Conservation (phyloP, 1,140 invertebrate genomes). For the Dendroctonus ponderosae region DNA sequence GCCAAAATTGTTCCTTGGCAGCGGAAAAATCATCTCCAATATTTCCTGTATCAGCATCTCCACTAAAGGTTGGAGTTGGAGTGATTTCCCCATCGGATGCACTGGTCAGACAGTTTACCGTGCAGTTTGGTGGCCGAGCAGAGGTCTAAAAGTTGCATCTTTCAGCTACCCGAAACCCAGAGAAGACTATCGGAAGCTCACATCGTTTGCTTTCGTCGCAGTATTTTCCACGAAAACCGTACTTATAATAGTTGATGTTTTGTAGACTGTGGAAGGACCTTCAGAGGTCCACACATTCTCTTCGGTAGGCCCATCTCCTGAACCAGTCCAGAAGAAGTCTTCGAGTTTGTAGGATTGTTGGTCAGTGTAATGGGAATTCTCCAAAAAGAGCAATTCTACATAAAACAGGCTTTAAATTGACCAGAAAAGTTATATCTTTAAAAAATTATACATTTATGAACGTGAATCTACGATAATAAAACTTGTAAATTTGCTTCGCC, state of each 20-base stretch:
- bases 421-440: no score
- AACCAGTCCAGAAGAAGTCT: conserved; percentile 84
- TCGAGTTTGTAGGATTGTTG: conserved; percentile 65
- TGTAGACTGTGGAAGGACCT: conserved; percentile 49
- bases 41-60: conserved; percentile 25
- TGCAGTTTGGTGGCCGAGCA: neutral
- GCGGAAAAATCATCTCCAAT: conserved; percentile 41
- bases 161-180: no score
- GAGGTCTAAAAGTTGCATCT: neutral
- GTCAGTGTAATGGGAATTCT: conserved; percentile 39
- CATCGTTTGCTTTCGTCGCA: conserved; percentile 35
- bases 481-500: no score
- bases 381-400: conserved; percentile 46
- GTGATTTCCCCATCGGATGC: conserved; percentile 32
- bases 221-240: conserved; percentile 58
- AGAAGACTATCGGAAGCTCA: conserved; percentile 7
- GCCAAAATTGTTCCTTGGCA: conserved; percentile 69
- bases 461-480: no score
- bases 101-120: conserved; percentile 29
- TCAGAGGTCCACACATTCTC: conserved; percentile 45
- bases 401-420: neutral
- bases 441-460: no score
- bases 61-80: conserved; percentile 40
- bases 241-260: conserved; percentile 61
- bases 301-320: conserved; percentile 66